phyloP scores from a whole-genome alignment of 2,113 vertebrate species.

The Esox niger region DNA sequence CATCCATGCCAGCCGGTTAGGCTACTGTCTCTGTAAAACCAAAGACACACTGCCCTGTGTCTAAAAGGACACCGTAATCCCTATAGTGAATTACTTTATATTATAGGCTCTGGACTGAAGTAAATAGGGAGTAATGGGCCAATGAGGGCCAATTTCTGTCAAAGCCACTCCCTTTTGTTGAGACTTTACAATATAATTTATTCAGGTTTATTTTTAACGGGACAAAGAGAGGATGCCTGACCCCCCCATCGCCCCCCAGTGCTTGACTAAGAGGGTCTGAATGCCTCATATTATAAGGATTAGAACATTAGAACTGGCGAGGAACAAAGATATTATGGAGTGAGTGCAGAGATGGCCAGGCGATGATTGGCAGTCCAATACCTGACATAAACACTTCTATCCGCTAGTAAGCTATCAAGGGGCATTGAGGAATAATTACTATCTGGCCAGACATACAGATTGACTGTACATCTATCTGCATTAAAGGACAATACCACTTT shows the following conservation, averaged over 20 bases:
- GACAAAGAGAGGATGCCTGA: background rate
- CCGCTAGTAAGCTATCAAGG: background rate
- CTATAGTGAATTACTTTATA: too few species aligned
- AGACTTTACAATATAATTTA: conserved; percentile 15
- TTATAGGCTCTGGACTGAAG: too few species aligned
- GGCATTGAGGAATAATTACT: conserved; percentile 14
- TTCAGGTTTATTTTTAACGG: conserved; percentile 24
- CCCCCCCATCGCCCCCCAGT: background rate
- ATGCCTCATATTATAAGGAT: conserved; percentile 5
- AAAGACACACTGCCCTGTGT: too few species aligned
- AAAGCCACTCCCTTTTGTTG: background rate
- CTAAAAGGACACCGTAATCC: too few species aligned
- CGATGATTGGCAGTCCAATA: conserved; percentile 15
- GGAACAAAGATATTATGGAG: background rate
- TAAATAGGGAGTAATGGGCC: too few species aligned
- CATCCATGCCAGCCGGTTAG: background rate
- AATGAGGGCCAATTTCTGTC: too few species aligned
- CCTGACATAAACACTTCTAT: conserved; percentile 7
- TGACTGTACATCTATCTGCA: conserved; percentile 6
- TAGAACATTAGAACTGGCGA: background rate
- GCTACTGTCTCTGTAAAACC: too few species aligned
- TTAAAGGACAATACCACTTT: too few species aligned
- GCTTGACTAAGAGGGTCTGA: background rate
- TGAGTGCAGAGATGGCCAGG: background rate
- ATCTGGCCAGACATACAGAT: background rate